These are phyloP conservation scores for Acronicta aceris DNA, from an alignment of 2,888 invertebrate genomes.

Conservation along the genomic window DNA sequence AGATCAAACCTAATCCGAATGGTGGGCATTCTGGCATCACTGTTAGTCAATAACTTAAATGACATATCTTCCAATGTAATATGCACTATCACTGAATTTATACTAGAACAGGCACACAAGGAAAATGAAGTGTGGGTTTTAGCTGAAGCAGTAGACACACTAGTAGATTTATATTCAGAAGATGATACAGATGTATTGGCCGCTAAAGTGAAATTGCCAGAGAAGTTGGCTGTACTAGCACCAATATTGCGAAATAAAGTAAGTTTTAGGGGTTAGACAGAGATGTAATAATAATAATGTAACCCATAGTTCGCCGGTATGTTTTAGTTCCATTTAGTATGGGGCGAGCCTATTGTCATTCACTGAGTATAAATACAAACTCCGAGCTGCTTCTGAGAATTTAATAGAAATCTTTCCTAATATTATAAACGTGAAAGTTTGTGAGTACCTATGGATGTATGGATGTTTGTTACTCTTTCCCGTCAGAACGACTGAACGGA, in stretches of 20 bases:
- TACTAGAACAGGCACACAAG: constrained; percentile 89
- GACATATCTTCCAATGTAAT: constrained; percentile 77
- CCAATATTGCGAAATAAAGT: constrained; percentile 92
- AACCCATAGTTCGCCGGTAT: no score
- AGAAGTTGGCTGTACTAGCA: constrained; percentile 88
- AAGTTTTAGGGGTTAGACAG: constrained; percentile 18
- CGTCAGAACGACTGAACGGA: no score
- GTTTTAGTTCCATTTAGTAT: no score
- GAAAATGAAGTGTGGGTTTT: constrained; percentile 92
- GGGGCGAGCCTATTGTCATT: no score
- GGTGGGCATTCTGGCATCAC: constrained; percentile 88
- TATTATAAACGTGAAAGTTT: no score
- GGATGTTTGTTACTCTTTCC: no score
- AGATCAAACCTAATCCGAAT: constrained; percentile 89
- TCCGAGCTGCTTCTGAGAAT: no score
- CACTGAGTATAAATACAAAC: no score
- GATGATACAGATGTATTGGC: constrained; percentile 92
- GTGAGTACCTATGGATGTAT: no score
- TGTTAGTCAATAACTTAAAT: constrained; percentile 80
- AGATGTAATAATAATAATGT: no score
- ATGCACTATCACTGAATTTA: constrained; percentile 88
- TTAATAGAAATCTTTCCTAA: no score
- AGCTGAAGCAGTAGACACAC: constrained; percentile 93
- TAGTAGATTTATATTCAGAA: constrained; percentile 94
- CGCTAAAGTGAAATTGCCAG: constrained; percentile 90